Evolutionary conservation across 2,888 invertebrate species (phyloP).

Genomic region (Ramazzottius varieornatus): DNA sequence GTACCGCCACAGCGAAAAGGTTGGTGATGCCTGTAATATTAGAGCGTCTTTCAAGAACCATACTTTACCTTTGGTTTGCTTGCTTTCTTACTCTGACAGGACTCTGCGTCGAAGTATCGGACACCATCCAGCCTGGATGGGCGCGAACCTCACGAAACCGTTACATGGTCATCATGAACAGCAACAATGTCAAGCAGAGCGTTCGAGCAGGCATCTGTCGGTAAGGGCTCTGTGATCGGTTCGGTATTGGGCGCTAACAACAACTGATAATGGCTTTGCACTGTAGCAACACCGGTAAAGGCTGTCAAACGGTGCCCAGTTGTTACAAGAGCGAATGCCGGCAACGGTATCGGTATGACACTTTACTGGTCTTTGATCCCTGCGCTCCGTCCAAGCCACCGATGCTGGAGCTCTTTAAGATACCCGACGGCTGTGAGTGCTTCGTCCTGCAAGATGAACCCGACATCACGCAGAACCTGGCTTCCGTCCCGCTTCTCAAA

Average conservation of each 20-base stretch:
- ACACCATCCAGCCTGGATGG: not conserved
- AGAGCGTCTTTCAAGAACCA: not conserved
- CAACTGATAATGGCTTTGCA: not conserved
- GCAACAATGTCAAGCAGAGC: not conserved
- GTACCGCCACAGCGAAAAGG: not conserved
- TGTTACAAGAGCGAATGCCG: conserved; percentile 3
- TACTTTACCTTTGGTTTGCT: not conserved
- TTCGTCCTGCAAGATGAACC: not conserved
- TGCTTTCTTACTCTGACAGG: too few species aligned
- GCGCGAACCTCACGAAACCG: not conserved
- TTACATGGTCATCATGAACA: not conserved
- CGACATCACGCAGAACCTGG: too few species aligned
- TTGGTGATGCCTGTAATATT: not conserved
- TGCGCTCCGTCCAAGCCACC: not conserved
- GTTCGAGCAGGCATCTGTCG: not conserved
- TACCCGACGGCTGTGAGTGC: conserved; percentile 1
- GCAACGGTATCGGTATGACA: not conserved
- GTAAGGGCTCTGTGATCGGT: too few species aligned
- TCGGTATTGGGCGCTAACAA: too few species aligned
- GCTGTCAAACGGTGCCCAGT: not conserved
- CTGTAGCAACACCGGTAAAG: not conserved
- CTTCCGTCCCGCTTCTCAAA: not conserved
- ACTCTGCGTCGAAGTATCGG: not conserved
- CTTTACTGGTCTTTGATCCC: not conserved
- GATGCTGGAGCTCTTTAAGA: not conserved